Evolutionary conservation across 2,888 invertebrate species (phyloP).

Genomic region (Dasysyrphus albostriatus): DNA sequence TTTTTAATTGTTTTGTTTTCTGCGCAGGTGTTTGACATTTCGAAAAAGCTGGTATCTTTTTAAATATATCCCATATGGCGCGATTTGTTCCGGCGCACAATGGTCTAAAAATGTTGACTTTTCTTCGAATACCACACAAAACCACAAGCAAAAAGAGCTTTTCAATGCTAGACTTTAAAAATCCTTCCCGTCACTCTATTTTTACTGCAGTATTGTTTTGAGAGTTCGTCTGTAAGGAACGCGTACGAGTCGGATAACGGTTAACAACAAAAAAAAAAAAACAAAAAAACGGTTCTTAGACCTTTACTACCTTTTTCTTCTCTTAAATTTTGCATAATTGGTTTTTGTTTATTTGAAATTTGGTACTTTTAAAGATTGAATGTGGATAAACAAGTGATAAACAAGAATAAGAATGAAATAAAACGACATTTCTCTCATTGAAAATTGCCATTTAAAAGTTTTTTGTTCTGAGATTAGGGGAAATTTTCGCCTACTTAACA

Average conservation of each 20-base stretch:
- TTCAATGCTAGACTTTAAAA: slow-evolving; percentile 53
- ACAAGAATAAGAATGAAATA: slow-evolving; percentile 37
- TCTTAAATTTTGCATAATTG: slow-evolving; percentile 32
- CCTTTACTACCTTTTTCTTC: slow-evolving; percentile 2
- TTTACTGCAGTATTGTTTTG: slow-evolving; percentile 73
- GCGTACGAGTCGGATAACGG: slow-evolving; percentile 59
- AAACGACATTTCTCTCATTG: slow-evolving; percentile 11
- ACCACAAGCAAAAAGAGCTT: slow-evolving; percentile 47
- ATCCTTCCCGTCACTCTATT: slow-evolving; percentile 52
- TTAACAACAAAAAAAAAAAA: not conserved
- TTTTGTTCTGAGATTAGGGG: slow-evolving; percentile 23
- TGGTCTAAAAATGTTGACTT: slow-evolving; percentile 19
- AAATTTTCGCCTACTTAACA: slow-evolving; percentile 31
- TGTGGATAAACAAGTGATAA: slow-evolving; percentile 40
- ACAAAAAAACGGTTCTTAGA: slow-evolving; percentile 21
- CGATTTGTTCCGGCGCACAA: slow-evolving; percentile 25
- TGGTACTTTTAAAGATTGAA: not conserved
- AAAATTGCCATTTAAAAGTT: slow-evolving; percentile 6
- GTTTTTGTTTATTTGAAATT: slow-evolving; percentile 37
- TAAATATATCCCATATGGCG: slow-evolving; percentile 17
- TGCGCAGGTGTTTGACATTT: slow-evolving; percentile 72
- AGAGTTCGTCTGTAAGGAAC: slow-evolving; percentile 56
- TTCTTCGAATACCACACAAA: slow-evolving; percentile 13
- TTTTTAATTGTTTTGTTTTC: slow-evolving; percentile 21
- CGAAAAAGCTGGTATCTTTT: slow-evolving; percentile 63